A percentile compares a stretch with the other conserved stretches of the same genome.
phyloP scores from a whole-genome alignment of 2,113 vertebrate genomes.

The Sinosuthora webbiana region DNA sequence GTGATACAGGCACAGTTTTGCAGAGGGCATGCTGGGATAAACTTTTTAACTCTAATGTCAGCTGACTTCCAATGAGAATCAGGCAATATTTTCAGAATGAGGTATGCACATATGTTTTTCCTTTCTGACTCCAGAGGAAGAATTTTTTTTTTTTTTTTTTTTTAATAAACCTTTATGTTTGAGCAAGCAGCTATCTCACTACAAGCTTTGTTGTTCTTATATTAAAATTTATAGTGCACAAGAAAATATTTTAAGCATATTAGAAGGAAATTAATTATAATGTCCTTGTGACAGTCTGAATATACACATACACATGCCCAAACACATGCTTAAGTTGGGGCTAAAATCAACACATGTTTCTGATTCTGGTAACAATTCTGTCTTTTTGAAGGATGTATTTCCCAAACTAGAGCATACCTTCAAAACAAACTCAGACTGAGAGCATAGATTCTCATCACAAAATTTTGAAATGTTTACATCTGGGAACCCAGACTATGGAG shows the following conservation, averaged over 20 bases:
- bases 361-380: background rate
- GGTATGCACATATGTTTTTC: background rate
- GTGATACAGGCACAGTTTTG: background rate
- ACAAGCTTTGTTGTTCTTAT: background rate
- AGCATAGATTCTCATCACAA: background rate
- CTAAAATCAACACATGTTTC: background rate
- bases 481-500: background rate
- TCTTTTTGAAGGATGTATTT: background rate
- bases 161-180: background rate
- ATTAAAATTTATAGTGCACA: background rate
- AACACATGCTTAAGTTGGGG: background rate
- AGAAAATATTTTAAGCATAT: constrained; percentile 4
- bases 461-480: constrained; percentile 21
- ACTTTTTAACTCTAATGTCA: background rate
- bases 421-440: background rate
- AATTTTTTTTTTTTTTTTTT: background rate
- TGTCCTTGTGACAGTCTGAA: background rate
- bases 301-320: background rate
- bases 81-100: background rate
- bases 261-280: background rate
- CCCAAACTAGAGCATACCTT: background rate
- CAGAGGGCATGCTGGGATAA: background rate
- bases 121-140: background rate
- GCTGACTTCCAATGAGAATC: background rate
- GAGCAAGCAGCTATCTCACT: background rate